phyloP scores from a whole-genome alignment of 2,797 vertebrate species.

The Cercopithecus mitis region DNA sequence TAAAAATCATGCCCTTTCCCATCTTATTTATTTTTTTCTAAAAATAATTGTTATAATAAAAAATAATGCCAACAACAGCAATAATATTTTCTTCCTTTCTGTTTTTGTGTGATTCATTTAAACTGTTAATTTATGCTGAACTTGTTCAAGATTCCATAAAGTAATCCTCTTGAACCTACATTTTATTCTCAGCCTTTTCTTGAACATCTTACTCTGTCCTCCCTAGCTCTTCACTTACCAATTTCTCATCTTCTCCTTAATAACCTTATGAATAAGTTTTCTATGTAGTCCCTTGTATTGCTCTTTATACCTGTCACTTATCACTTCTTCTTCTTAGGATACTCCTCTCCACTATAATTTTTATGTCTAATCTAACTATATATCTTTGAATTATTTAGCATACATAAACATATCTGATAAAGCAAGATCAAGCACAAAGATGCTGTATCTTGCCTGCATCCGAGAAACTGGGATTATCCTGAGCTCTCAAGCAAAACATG shows the following conservation, averaged over 20 bases:
- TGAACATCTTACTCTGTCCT: background rate
- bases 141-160: background rate
- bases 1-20: constrained; percentile 68
- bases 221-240: background rate
- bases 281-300: background rate
- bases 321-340: background rate
- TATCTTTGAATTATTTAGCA: background rate
- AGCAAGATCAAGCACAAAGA: background rate
- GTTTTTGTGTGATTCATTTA: background rate
- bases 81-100: background rate
- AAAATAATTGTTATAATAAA: constrained; percentile 48
- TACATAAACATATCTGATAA: background rate
- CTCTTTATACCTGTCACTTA: background rate
- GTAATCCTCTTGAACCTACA: background rate
- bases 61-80: background rate
- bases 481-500: background rate
- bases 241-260: background rate
- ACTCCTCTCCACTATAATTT: background rate
- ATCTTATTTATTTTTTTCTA: background rate
- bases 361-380: background rate
- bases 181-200: background rate
- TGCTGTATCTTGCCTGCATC: background rate
- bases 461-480: background rate
- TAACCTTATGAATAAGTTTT: background rate
- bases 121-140: background rate